Percentiles rank a stretch among this genome's conserved stretches.
These are phyloP conservation scores for Crotalus helleri DNA, from an alignment of 2,113 vertebrate species.

Conservation along the genomic window DNA sequence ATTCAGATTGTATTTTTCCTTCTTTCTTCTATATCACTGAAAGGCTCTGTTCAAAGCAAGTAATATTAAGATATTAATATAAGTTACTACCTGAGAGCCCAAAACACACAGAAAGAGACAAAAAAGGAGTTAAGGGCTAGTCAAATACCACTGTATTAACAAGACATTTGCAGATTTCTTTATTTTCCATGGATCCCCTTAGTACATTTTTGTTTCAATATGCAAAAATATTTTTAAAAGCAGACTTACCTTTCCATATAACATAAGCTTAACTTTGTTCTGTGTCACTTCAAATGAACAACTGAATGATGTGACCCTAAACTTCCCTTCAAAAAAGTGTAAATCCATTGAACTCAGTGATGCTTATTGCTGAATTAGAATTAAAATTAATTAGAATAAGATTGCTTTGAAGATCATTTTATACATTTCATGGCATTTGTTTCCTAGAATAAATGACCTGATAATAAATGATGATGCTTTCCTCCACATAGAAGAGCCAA, in stretches of 20 bases:
- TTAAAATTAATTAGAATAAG: background rate
- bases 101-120: too few relatives aligned
- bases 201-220: background rate
- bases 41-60: background rate
- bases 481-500: background rate
- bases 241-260: too few relatives aligned
- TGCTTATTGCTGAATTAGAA: background rate
- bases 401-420: background rate
- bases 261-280: background rate
- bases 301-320: background rate
- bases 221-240: background rate
- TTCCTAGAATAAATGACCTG: background rate
- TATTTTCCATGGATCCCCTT: background rate
- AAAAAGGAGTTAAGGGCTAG: background rate
- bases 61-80: background rate
- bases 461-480: background rate
- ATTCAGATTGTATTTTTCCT: background rate
- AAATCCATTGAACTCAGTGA: background rate
- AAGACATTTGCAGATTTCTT: background rate
- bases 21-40: too few relatives aligned
- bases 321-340: background rate
- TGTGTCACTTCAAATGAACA: background rate
- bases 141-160: background rate
- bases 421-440: background rate
- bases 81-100: background rate